Evolutionary conservation across 2,888 invertebrate genomes (phyloP), one percentile per base, ranked within the genome.

Genomic region (Caenorhabditis doughertyi): DNA sequence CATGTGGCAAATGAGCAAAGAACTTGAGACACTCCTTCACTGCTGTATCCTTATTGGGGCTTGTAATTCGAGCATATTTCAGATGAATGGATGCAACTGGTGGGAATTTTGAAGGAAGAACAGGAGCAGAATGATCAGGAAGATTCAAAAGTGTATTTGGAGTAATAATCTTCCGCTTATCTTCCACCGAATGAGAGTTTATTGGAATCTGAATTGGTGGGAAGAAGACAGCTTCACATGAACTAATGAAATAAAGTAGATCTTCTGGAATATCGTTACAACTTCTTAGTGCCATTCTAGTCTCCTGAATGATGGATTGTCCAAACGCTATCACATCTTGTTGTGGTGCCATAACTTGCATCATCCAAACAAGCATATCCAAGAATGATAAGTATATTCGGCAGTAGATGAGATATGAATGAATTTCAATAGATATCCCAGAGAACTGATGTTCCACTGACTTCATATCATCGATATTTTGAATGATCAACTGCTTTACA

Each of bases 1-100:
- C 88, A 25, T 88, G 88, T 16, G 90, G 90, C 49, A 91, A 81
- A 21, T 87, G 88, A 13, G 90, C 84, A 25, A 86, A 85, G 72
- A 90, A 90, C 58, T 83, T 68, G 29, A 87, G 58, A 11, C 83
- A 70, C 9, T 77, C 73, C 25, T 90, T 89, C 11, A 85, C 60
- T 7, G 85, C 85, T 4, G 84, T 60, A 21, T 89, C 89, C 55
- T 81, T 82, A 35, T 83, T 83, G 5, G 90, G 90, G 21, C 83
- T 85, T 0, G 84, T 81, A 27, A 89, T 87, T 16, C 60, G 35
- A 1, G 87, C 88, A 53, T 84, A 81, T 77, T 87, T 87, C 65
- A 87, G 71, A 32, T 73, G 64, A n/a, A 88, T 56, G 4, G 60
- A 72, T 4, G 67, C 39, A 39, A 85, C 62, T 3, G 67, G 39